Evolutionary conservation across 37 sponge, comb jelly and placozoan genomes (phyloP), one percentile per base, ranked within the genome.

Genomic region (Sycon ciliatum): DNA sequence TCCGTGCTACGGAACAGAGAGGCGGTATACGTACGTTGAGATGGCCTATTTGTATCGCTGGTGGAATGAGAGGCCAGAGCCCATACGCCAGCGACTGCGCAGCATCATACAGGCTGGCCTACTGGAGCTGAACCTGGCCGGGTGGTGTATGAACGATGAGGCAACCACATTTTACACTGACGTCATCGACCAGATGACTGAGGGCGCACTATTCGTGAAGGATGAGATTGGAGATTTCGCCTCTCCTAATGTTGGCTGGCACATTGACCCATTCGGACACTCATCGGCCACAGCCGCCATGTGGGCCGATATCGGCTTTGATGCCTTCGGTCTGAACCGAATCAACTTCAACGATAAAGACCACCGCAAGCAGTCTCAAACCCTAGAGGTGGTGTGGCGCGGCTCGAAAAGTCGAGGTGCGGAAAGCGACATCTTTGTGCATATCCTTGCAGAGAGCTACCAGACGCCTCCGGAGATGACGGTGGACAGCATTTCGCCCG

Each of bases 131-230:
- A 65, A 90, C 2, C 90, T 90, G 67, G 96, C 65, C 20, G 96
- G 96, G 4, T 95, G 91, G 87, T 86, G 86, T 58, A 95, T 90
- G 91, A 95, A 95, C 60, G 96, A 95, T 69, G 96, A 95, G 38
- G 96, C 88, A 32, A 30, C 73, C 40, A 87, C 89, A 0, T 70
- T 90, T 67, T 95, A 95, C 75, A 82, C 84, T 37, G 88, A 88
- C 62, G 87, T 90, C 67, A 88, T 94, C 23, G 95, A 94, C 67
- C 95, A 94, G 78, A 85, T 92, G 86, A 74, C 83, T 27, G 69
- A 68, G 40, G 82, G 82, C n/a, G 38, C 77, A 56, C 77, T 40
- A 66, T 42, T 81, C 31, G 55, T 85, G 0, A 56, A 74, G 18
- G 79, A 78, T 53, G 76, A 37, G 39, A 81, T 84, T 76, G 85